Evolutionary conservation across 2,888 invertebrate genomes (phyloP), one percentile per base, ranked within the genome.

Genomic region (Agrilus cyanescens): DNA sequence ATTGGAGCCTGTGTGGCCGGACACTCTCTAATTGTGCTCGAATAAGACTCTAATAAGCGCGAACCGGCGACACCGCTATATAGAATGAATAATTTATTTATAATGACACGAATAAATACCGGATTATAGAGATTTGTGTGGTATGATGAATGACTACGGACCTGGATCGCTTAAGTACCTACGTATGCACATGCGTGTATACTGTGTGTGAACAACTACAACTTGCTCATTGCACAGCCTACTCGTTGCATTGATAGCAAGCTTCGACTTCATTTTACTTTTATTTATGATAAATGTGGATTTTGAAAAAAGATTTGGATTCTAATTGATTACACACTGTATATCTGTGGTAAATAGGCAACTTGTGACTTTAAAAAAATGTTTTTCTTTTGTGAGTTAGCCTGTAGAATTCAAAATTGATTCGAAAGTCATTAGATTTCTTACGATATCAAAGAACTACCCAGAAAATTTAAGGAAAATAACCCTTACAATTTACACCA

Each of bases 111-210:
- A 60, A 65, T 66, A 66, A 66, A 66, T 65, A 65, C 60, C 59
- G 63, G 66, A 66, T 66, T 66, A 65, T 62, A 58, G 61, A 63
- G 65, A 65, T 65, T 65, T 64, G 64, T 63, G 63, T 62, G 61
- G 63, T 64, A 60, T 63, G 64, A 63, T 65, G 62, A 62, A 65
- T 64, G 50, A 20, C 20, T 20, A 20, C 7, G 20, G 7, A 20
- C 20, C 37, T 15, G 10, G 25, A 25, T 25, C 25, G 25, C 25
- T 25, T 25, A 10, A 8, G 25, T 25, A 25, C 25, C 10, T 25
- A 25, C 8, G 10, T 3, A 20, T 25, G 8, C 10, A 20, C 20
- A 20, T 20, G 6, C 7, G 20, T 43, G 35, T 39, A 42, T 34
- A 20, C 42, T 39, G 38, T 20, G 20, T 20, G 20, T 16, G n/a